Evolutionary conservation across 2,888 invertebrate species (phyloP).

Genomic region (Nephrocerus scutellatus): DNA sequence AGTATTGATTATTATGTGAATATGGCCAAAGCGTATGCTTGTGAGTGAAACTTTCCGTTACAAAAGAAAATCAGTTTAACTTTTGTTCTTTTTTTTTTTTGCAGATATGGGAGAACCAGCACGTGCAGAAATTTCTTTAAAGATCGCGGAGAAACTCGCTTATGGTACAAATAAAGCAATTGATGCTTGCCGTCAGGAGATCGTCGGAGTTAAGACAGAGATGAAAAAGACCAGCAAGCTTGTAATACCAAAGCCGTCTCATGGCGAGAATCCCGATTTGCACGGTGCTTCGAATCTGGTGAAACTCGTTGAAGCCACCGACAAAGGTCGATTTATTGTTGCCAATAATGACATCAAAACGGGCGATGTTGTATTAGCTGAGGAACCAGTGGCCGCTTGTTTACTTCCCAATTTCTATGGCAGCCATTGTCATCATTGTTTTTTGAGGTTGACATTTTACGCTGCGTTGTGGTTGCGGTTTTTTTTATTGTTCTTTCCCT

Average conservation of each 20-base stretch:
- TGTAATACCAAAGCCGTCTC: conserved; percentile 45
- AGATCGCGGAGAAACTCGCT: conserved; percentile 56
- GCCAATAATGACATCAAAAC: conserved; percentile 53
- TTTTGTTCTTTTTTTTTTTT: conserved; percentile 38
- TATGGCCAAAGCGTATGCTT: conserved; percentile 61
- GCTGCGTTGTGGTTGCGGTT: not conserved
- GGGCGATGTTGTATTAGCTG: conserved; percentile 66
- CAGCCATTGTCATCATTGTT: conserved; percentile 75
- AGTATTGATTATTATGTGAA: conserved; percentile 62
- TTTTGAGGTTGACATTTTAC: conserved; percentile 65
- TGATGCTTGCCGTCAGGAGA: conserved; percentile 46
- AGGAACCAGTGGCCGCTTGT: conserved; percentile 67
- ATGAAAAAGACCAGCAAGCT: conserved; percentile 15
- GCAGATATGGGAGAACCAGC: conserved; percentile 54
- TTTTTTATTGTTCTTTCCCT: not conserved
- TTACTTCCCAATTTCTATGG: conserved; percentile 67
- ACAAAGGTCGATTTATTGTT: conserved; percentile 63
- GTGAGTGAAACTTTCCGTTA: conserved; percentile 31
- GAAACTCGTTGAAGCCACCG: conserved; percentile 53
- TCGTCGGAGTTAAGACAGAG: conserved; percentile 37
- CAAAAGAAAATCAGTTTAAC: not conserved
- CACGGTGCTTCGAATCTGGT: conserved; percentile 56
- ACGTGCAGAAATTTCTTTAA: conserved; percentile 59
- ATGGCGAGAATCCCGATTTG: conserved; percentile 52
- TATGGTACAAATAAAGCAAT: conserved; percentile 48